These are phyloP conservation scores for Ammodytes dubius DNA, from an alignment of 2,113 vertebrate genomes.

Conservation along the genomic window DNA sequence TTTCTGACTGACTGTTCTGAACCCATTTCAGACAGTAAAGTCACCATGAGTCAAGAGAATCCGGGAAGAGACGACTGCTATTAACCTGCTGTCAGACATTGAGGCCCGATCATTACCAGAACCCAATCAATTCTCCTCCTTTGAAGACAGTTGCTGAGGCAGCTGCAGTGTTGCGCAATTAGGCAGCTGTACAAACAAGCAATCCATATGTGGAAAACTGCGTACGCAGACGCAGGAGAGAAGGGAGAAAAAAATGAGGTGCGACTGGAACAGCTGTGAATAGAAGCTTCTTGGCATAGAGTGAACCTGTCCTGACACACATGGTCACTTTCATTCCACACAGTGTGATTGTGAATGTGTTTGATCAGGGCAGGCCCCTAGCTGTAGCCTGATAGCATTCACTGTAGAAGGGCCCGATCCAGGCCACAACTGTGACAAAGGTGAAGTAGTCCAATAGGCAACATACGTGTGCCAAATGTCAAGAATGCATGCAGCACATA, in stretches of 20 bases:
- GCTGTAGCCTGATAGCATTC: no score
- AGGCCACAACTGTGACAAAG: conserved; percentile 45
- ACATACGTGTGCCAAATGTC: conserved; percentile 21
- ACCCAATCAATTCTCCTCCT: conserved; percentile 47
- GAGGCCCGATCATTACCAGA: conserved; percentile 52
- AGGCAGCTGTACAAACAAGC: conserved; percentile 66
- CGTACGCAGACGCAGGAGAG: neutral
- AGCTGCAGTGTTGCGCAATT: conserved; percentile 47
- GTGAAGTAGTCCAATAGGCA: conserved; percentile 30
- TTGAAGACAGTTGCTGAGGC: conserved; percentile 41
- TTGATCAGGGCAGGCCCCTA: neutral
- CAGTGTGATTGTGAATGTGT: conserved; percentile 3
- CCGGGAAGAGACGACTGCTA: neutral
- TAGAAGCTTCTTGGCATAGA: conserved; percentile 10
- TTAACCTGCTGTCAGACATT: conserved; percentile 19
- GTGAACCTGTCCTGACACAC: conserved; percentile 18
- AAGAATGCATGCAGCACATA: conserved; percentile 10
- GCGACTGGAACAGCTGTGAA: conserved; percentile 23
- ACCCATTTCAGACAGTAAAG: conserved; percentile 10
- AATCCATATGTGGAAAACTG: conserved; percentile 25
- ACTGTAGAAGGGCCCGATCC: neutral
- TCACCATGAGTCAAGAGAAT: neutral
- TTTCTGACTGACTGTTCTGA: neutral
- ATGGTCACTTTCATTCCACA: neutral
- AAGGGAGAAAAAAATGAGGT: neutral